These are phyloP conservation scores for Zeugodacus cucurbitae DNA, from an alignment of 1,140 invertebrate genomes.

Conservation along the genomic window DNA sequence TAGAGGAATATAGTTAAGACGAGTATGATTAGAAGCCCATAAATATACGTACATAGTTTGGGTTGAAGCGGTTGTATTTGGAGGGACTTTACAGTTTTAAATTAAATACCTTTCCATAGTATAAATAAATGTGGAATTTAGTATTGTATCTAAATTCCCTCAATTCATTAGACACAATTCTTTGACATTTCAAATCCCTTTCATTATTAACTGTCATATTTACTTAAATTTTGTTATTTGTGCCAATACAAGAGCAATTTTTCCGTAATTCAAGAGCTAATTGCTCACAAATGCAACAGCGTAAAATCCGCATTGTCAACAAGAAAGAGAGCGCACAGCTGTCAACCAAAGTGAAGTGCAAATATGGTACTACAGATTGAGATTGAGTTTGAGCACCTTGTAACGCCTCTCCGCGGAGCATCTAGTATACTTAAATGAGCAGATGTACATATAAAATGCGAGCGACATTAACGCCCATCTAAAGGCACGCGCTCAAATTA, in stretches of 20 bases:
- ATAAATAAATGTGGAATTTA: no score
- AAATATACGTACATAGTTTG: no score
- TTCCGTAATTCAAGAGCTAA: background rate
- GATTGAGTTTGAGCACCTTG: background rate
- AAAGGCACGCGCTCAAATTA: constrained; percentile 9
- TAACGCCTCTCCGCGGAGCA: background rate
- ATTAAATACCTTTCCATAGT: no score
- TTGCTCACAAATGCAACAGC: background rate
- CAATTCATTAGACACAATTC: no score
- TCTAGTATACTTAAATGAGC: background rate
- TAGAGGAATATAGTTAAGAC: no score
- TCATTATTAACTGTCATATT: background rate
- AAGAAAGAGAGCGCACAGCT: constrained; percentile 12
- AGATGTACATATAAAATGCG: background rate
- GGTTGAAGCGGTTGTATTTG: no score
- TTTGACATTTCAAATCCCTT: no score
- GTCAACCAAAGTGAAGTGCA: background rate
- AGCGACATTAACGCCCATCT: background rate
- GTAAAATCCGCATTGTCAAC: background rate
- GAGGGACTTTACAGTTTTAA: no score
- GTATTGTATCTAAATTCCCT: no score
- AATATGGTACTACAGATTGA: background rate
- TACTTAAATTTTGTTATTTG: background rate
- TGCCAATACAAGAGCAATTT: background rate
- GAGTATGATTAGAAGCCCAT: no score